Conservation (phyloP, 1,140 invertebrate species). For the Teleopsis dalmanni region DNA sequence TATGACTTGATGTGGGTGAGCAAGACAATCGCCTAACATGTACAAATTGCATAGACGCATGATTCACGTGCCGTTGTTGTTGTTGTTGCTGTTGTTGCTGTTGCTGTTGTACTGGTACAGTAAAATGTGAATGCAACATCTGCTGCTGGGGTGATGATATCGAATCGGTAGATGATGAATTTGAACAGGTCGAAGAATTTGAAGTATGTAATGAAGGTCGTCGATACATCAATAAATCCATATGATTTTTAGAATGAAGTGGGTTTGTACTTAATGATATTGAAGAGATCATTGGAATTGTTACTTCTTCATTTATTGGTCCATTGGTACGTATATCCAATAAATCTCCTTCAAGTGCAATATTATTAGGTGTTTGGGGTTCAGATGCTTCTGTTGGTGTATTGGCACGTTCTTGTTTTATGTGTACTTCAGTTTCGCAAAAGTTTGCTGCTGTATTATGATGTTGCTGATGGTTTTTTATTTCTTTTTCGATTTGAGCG, state of each 20-base stretch:
- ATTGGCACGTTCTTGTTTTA: constrained; percentile 38
- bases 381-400: constrained; percentile 17
- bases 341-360: not conserved
- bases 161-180: constrained; percentile 9
- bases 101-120: constrained; percentile 9
- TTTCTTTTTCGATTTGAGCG: constrained; percentile 13
- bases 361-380: constrained; percentile 12
- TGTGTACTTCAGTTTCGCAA: constrained; percentile 28
- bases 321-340: not conserved
- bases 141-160: constrained; percentile 13
- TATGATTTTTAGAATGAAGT: constrained; percentile 4
- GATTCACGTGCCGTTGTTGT: constrained; percentile 7
- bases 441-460: constrained; percentile 2
- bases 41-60: constrained; percentile 9
- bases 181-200: constrained; percentile 3
- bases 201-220: constrained; percentile 16
- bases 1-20: constrained; percentile 21
- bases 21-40: constrained; percentile 7
- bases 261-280: not conserved
- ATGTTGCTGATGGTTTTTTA: constrained; percentile 16
- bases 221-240: constrained; percentile 1
- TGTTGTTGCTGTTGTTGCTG: constrained; percentile 10
- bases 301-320: not conserved
- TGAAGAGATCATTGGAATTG: not conserved
- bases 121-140: constrained; percentile 11